Evolutionary conservation across 2,113 vertebrate genomes (phyloP), one percentile per base, ranked within the genome.

Genomic region (Zosterops borbonicus): DNA sequence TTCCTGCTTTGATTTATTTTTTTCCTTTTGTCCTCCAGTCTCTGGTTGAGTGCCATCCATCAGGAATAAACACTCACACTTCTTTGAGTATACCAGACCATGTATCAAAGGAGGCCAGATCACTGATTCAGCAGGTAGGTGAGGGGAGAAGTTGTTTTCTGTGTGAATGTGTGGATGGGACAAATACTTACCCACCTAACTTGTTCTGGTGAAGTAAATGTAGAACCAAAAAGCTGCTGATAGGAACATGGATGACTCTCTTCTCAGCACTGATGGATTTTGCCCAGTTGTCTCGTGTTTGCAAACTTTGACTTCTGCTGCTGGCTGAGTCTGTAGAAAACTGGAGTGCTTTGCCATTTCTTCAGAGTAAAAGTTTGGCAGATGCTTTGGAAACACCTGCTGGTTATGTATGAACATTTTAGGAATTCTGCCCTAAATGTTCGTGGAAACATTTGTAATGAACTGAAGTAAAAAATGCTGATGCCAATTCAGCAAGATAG

Each of bases 51-150:
- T 99, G 99, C 96, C 99, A 99, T 97, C 99, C 99, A 35, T 98
- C 99, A 52, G 99, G 99, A 95, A 99, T 99, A 95, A 98, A 98
- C 83, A 99, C 98, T 65, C 99, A 99, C 96, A 99, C 99, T 5
- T 97, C 98, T 70, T 95, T 99, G 96, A 99, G 98, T 97, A 97
- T 99, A 98, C 99, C 99, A 8, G 99, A 99, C 85, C 98, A 98
- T 18, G 97, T 99, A 80, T 99, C 99, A 9, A 98, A 99, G 93
- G 99, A 99, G 95, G 99, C 99, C 89, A 98, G 98, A 50, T 99
- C 99, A 89, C 98, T 99, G 84, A 96, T 99, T 92, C 98, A 99
- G 93, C 98, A 99, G 99, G 99, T 99, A 98, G 92, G 56, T 69
- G 53, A 83, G 68, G 63, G 67, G 35, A 63, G 68, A 75, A 60